Percentiles rank a stretch among this genome's conserved stretches.
phyloP scores from a whole-genome alignment of 1,140 invertebrate genomes.

The Drosophila pruinosa region DNA sequence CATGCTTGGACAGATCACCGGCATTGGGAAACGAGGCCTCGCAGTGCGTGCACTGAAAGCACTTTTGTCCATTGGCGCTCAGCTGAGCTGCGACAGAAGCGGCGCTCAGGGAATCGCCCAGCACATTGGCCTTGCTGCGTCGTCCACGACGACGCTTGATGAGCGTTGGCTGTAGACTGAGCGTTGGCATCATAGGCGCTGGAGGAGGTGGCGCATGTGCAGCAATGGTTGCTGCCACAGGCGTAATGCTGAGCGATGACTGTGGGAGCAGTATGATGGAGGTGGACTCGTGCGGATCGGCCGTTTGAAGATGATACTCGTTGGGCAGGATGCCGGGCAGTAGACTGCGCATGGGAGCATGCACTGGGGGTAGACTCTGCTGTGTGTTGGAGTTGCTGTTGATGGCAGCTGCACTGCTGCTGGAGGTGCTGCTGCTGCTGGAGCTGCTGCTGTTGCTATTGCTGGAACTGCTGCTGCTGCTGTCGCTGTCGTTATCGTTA shows the following conservation, averaged over 20 bases:
- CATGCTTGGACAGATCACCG: conserved; percentile 85
- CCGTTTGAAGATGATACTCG: conserved; percentile 55
- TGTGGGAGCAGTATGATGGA: conserved; percentile 68
- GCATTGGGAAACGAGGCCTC: conserved; percentile 86
- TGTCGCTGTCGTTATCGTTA: conserved; percentile 27
- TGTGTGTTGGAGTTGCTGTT: conserved; percentile 54
- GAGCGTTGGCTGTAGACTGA: conserved; percentile 25
- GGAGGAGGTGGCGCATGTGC: not conserved
- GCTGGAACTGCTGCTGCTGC: conserved; percentile 35
- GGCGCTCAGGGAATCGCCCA: conserved; percentile 18
- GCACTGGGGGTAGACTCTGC: conserved; percentile 20
- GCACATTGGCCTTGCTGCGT: conserved; percentile 54
- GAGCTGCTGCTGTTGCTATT: conserved; percentile 30
- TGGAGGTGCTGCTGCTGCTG: conserved; percentile 42
- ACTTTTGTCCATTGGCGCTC: conserved; percentile 53
- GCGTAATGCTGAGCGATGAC: conserved; percentile 44
- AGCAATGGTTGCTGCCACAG: conserved; percentile 10
- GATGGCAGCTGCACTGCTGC: conserved; percentile 19
- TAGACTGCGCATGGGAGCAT: conserved; percentile 44
- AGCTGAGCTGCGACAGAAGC: conserved; percentile 27
- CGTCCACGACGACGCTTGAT: conserved; percentile 69
- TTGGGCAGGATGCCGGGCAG: conserved; percentile 38
- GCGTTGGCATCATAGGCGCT: not conserved
- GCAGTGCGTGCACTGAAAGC: conserved; percentile 85
- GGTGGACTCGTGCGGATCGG: conserved; percentile 67